These are phyloP conservation scores for Serranus cabrilla DNA, from an alignment of 2,797 vertebrate species.

Conservation along the genomic window DNA sequence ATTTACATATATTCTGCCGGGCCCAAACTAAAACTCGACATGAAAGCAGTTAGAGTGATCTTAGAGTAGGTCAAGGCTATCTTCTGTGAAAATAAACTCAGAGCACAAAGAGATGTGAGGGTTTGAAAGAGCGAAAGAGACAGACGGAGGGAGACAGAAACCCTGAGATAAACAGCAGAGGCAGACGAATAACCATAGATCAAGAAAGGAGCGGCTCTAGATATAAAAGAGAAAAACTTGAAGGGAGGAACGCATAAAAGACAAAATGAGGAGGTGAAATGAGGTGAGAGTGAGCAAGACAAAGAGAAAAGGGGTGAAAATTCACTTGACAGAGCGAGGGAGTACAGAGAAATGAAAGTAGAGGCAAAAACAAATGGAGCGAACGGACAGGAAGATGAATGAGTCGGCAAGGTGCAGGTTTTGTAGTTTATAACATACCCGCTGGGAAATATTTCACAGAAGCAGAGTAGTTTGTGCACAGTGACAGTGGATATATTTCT, in stretches of 20 bases:
- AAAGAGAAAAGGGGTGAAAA: constrained; percentile 47
- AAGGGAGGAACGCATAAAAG: constrained; percentile 55
- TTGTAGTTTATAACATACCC: constrained; percentile 66
- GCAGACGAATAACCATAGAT: constrained; percentile 44
- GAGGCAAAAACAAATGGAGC: constrained; percentile 72
- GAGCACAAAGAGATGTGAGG: constrained; percentile 49
- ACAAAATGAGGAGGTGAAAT: constrained; percentile 67
- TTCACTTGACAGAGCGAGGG: constrained; percentile 54
- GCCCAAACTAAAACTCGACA: constrained; percentile 39
- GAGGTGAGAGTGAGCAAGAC: constrained; percentile 63
- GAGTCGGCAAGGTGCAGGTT: constrained; percentile 56
- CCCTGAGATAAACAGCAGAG: constrained; percentile 44
- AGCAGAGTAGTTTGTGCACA: constrained; percentile 58
- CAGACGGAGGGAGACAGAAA: constrained; percentile 33
- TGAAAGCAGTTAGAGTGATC: constrained; percentile 50
- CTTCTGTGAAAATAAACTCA: constrained; percentile 19
- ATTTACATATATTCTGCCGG: constrained; percentile 37
- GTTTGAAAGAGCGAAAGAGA: constrained; percentile 38
- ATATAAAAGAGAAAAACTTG: constrained; percentile 33
- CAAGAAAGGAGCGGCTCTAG: constrained; percentile 29
- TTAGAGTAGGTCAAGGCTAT: constrained; percentile 40
- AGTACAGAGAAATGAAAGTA: constrained; percentile 50
- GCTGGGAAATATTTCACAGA: constrained; percentile 69
- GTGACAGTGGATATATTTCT: constrained; percentile 58
- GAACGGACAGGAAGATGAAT: constrained; percentile 65